A percentile compares a stretch with the other conserved stretches of the same genome.
Evolutionary conservation across 2,113 vertebrate genomes (phyloP).

Genomic region (Apus apus): DNA sequence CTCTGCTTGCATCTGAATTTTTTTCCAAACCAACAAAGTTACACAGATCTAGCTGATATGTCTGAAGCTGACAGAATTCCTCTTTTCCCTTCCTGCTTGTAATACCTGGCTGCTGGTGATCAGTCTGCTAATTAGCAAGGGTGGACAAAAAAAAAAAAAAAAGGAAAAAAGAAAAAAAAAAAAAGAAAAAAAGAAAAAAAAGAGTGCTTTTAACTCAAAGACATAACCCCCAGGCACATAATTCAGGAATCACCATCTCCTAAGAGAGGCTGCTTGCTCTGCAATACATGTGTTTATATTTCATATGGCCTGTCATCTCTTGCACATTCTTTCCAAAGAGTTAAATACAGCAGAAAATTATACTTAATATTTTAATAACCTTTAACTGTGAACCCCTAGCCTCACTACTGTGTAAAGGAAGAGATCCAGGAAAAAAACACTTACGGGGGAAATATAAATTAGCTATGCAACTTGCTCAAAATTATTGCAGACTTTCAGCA

Average conservation of each 20-base stretch:
- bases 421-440: not conserved
- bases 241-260: constrained; percentile 36
- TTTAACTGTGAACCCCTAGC: not conserved
- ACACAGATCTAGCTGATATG: not conserved
- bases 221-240: not conserved
- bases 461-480: not conserved
- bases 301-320: not conserved
- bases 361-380: constrained; percentile 58
- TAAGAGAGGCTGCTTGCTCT: constrained; percentile 22
- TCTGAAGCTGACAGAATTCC: not conserved
- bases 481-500: not conserved
- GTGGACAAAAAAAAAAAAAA: not conserved
- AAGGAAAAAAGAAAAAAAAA: not conserved
- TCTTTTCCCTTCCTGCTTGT: not conserved
- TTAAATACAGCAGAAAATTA: constrained; percentile 50
- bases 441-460: not conserved
- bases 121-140: constrained; percentile 44
- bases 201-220: not conserved
- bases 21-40: constrained; percentile 38
- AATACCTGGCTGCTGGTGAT: not conserved
- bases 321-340: not conserved
- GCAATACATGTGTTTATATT: not conserved
- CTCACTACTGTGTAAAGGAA: not conserved
- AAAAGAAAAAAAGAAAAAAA: not conserved
- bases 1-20: not conserved